A percentile compares a stretch with the other conserved stretches of the same genome.
Conservation (phyloP, 2,113 vertebrate species). For the Crotalus tigris region DNA sequence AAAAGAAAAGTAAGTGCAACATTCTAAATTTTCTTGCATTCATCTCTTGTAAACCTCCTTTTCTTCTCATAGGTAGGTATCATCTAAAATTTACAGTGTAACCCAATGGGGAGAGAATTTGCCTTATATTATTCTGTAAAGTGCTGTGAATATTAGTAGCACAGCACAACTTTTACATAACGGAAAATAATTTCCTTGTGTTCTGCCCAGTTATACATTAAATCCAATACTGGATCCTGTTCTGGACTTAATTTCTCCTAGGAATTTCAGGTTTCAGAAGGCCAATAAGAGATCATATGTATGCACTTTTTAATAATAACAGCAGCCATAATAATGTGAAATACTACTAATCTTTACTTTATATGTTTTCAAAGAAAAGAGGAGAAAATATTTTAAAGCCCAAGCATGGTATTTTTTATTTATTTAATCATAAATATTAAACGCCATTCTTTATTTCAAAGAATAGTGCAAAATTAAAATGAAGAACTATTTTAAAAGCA, state of each 20-base stretch:
- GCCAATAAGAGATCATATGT: neutral
- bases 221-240: neutral
- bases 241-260: neutral
- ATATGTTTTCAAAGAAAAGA: neutral
- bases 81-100: neutral
- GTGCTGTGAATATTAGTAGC: neutral
- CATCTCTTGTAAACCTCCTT: neutral
- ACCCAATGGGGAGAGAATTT: neutral
- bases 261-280: neutral
- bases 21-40: neutral
- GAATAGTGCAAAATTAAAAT: neutral
- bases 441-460: neutral
- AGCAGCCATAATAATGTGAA: neutral
- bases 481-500: neutral
- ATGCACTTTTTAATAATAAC: neutral
- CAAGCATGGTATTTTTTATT: neutral
- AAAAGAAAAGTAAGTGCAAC: neutral
- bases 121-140: neutral
- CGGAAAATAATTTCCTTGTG: neutral
- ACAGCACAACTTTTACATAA: neutral
- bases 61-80: neutral
- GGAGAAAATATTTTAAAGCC: neutral
- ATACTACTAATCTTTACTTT: neutral
- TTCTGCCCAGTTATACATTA: neutral
- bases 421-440: neutral